Percentiles rank a stretch among this genome's conserved stretches.
phyloP scores from a whole-genome alignment of 2,888 invertebrate species.

The Molanna angustata region DNA sequence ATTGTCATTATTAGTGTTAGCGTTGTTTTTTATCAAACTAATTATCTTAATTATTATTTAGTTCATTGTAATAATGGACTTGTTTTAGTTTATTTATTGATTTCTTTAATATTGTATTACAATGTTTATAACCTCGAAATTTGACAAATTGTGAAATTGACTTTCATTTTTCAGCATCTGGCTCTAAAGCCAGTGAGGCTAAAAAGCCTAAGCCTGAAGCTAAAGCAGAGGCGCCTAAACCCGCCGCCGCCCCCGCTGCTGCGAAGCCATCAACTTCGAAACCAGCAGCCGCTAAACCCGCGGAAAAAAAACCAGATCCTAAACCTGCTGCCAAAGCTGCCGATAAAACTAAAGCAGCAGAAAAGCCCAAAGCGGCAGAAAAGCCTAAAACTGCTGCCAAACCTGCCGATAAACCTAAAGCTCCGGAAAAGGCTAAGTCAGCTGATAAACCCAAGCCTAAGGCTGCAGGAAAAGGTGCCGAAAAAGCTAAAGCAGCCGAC shows the following conservation, averaged over 20 bases:
- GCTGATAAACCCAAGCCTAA: conserved; percentile 40
- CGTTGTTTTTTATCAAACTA: neutral
- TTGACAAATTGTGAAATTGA: neutral
- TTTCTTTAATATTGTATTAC: neutral
- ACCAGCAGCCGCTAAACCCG: conserved; percentile 42
- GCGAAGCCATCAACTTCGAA: conserved; percentile 36
- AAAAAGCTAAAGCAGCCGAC: conserved; percentile 38
- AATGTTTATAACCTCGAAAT: neutral
- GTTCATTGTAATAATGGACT: neutral
- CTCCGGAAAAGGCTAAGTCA: conserved; percentile 39
- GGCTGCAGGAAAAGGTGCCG: conserved; percentile 39
- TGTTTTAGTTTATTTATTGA: neutral
- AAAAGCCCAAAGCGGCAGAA: conserved; percentile 45
- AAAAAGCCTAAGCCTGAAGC: conserved; percentile 45
- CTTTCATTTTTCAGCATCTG: conserved; percentile 38
- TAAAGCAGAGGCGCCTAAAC: conserved; percentile 47
- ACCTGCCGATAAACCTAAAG: conserved; percentile 37
- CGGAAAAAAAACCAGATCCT: conserved; percentile 47
- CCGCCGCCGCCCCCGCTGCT: conserved; percentile 40
- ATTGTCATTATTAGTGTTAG: too few species aligned
- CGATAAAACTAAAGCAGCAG: conserved; percentile 38
- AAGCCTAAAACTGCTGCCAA: conserved; percentile 40
- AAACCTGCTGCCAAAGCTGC: conserved; percentile 39
- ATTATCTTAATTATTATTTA: neutral
- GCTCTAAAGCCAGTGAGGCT: conserved; percentile 47